Evolutionary conservation across 2,888 invertebrate species (phyloP).

Genomic region (Asteroscopus sphinx): DNA sequence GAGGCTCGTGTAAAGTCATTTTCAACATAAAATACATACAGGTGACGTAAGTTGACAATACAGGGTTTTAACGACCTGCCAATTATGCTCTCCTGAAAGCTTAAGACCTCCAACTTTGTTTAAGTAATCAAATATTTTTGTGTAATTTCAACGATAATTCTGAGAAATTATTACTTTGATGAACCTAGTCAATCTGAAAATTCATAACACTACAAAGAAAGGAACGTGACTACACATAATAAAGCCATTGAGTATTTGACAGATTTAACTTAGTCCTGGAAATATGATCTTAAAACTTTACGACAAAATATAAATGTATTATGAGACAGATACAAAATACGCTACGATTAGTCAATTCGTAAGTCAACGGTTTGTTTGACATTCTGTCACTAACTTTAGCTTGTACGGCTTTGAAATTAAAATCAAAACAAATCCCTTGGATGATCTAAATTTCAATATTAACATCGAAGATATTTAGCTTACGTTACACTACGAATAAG

Average conservation of each 20-base stretch:
- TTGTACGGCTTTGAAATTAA: constrained; percentile 44
- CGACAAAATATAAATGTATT: constrained; percentile 37
- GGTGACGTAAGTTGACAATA: too few species aligned
- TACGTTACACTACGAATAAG: constrained; percentile 7
- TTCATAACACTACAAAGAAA: constrained; percentile 5
- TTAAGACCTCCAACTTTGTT: background rate
- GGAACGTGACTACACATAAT: constrained; percentile 43
- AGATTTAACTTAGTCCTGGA: constrained; percentile 32
- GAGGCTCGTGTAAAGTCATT: too few species aligned
- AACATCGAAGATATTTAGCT: constrained; percentile 24
- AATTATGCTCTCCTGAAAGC: background rate
- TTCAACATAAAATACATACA: too few species aligned
- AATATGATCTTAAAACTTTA: constrained; percentile 44
- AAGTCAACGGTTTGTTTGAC: constrained; percentile 67
- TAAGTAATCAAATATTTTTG: background rate
- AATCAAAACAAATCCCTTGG: constrained; percentile 40
- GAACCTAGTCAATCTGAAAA: constrained; percentile 2
- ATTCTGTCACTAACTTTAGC: constrained; percentile 50
- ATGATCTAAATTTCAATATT: constrained; percentile 28
- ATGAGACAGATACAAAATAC: constrained; percentile 59
- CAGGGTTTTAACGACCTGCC: background rate
- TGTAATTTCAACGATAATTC: constrained; percentile 17
- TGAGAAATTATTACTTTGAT: constrained; percentile 16
- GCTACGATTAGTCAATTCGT: constrained; percentile 65
- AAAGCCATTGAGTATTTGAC: constrained; percentile 44